Percentiles rank a stretch among this genome's conserved stretches.
phyloP scores from a whole-genome alignment of 1,140 invertebrate species.

The Sinella curviseta region DNA sequence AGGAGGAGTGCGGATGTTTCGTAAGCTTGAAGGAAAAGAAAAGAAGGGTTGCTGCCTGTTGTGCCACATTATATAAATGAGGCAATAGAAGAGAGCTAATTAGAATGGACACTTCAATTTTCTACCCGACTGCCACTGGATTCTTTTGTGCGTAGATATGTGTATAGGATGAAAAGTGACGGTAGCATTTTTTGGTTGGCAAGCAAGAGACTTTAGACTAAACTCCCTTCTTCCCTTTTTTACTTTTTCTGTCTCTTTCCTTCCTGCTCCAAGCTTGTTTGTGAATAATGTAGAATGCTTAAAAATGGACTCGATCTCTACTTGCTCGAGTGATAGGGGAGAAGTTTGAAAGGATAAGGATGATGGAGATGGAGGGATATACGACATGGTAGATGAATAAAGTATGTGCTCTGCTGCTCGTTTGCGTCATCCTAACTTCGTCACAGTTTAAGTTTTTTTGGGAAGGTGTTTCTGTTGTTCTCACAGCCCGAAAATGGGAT shows the following conservation, averaged over 20 bases:
- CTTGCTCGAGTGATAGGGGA: neutral
- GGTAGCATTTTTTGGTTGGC: neutral
- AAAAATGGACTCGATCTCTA: neutral
- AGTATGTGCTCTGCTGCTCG: neutral
- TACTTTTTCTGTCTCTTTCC: neutral
- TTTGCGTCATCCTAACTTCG: constrained; percentile 16
- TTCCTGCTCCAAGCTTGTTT: neutral
- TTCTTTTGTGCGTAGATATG: neutral
- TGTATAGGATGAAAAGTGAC: neutral
- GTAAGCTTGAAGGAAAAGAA: too few relatives aligned
- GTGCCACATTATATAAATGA: neutral
- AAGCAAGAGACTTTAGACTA: neutral
- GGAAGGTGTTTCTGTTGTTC: neutral
- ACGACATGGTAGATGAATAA: constrained; percentile 12
- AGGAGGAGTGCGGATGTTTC: too few relatives aligned
- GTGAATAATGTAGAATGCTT: neutral
- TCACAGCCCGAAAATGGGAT: neutral
- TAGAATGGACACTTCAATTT: constrained; percentile 27
- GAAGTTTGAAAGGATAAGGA: neutral
- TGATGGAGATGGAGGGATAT: neutral
- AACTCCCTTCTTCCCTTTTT: constrained; percentile 2
- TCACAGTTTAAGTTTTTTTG: neutral
- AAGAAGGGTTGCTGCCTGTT: neutral
- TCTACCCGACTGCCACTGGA: neutral
- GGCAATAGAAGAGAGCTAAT: constrained; percentile 23